Conservation (phyloP, 1,140 invertebrate species). For the Agraylea sexmaculata region DNA sequence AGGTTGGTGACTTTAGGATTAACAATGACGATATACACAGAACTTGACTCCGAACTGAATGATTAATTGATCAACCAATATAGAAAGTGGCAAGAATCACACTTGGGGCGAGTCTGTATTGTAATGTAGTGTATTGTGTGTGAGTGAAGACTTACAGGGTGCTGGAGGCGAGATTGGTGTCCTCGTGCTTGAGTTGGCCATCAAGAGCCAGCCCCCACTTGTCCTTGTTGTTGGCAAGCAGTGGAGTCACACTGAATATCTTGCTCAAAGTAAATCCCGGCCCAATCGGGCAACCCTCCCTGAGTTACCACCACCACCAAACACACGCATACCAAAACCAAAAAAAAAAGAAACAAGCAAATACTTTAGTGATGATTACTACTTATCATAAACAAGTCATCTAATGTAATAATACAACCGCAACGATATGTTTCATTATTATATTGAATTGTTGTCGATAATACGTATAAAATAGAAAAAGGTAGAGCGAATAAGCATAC, state of each 20-base stretch:
- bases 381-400: conserved; percentile 7
- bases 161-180: conserved; percentile 92
- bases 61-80: no score
- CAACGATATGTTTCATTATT: no score
- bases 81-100: no score
- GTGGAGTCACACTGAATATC: conserved; percentile 89
- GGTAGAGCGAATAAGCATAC: no score
- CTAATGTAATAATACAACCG: no score
- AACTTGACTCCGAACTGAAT: no score
- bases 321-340: conserved; percentile 23
- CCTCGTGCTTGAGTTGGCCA: conserved; percentile 98
- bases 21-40: no score
- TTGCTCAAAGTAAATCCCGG: conserved; percentile 97
- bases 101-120: no score
- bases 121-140: background rate
- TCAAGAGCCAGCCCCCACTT: conserved; percentile 97
- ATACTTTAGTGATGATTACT: conserved; percentile 21
- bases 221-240: conserved; percentile 96
- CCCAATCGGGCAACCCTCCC: conserved; percentile 93
- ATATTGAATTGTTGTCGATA: no score
- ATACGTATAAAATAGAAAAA: no score
- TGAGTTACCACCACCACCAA: conserved; percentile 32
- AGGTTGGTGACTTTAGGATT: no score
- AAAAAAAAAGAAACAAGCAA: conserved; percentile 23
- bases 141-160: conserved; percentile 56